Conservation (phyloP, 2,113 vertebrate genomes). For the Egretta garzetta region DNA sequence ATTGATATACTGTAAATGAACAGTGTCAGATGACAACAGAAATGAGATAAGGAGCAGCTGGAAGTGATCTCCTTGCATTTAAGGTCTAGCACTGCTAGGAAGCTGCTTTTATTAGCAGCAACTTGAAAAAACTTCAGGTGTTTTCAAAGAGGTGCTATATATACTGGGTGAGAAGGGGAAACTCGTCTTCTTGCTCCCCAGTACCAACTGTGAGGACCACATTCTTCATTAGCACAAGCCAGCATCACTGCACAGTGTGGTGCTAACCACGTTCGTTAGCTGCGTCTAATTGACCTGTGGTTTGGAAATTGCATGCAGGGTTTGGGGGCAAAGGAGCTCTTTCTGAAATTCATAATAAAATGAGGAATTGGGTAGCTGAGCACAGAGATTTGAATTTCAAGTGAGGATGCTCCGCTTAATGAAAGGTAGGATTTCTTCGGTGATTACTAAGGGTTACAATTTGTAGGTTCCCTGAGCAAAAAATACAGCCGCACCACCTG, state of each 20-base stretch:
- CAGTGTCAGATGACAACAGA: constrained; percentile 17
- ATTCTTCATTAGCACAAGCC: neutral
- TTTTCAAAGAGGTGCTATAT: neutral
- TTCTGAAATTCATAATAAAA: neutral
- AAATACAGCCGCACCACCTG: neutral
- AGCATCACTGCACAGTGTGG: neutral
- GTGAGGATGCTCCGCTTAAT: neutral
- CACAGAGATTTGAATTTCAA: neutral
- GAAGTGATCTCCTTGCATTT: constrained; percentile 14
- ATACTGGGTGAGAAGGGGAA: neutral
- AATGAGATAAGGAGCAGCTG: constrained; percentile 48
- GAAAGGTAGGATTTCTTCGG: neutral
- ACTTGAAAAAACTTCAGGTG: neutral
- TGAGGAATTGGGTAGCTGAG: neutral
- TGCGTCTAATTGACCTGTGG: neutral
- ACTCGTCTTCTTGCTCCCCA: neutral
- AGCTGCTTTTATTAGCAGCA: neutral
- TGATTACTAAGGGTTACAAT: neutral
- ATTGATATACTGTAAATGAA: constrained; percentile 45
- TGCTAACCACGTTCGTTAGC: neutral
- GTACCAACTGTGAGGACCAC: neutral
- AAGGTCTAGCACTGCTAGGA: neutral
- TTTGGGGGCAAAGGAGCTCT: neutral
- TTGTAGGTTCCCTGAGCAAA: neutral
- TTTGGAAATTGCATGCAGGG: neutral